Conservation (phyloP, 35 echinoderm and acorn worm species). For the Apostichopus japonicus region DNA sequence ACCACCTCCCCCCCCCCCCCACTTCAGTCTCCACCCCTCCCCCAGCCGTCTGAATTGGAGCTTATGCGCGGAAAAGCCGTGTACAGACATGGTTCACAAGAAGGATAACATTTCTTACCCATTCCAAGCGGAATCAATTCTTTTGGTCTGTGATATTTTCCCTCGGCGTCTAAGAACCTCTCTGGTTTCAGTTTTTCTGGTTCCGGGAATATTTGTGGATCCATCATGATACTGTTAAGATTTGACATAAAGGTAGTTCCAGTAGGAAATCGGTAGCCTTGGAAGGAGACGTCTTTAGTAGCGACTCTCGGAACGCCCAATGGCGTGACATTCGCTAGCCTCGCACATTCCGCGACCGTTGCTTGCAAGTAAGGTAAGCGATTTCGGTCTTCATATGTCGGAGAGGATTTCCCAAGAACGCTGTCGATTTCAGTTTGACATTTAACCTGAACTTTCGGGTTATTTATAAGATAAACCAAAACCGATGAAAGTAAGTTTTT, state of each 20-base stretch:
- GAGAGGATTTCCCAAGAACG: constrained; percentile 36
- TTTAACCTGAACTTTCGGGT: constrained; percentile 65
- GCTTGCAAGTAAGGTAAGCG: constrained; percentile 67
- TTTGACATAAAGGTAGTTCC: constrained; percentile 58
- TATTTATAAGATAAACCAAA: constrained; percentile 43
- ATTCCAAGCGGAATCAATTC: constrained; percentile 21
- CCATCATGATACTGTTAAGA: constrained; percentile 28
- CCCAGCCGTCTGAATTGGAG: too few species aligned
- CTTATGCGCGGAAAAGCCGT: too few species aligned
- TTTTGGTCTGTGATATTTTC: constrained; percentile 27
- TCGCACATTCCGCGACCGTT: constrained; percentile 60
- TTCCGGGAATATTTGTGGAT: constrained; percentile 52
- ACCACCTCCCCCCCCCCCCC: too few species aligned
- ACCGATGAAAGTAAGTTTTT: constrained; percentile 17
- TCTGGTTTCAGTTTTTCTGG: constrained; percentile 72
- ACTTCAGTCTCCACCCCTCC: too few species aligned
- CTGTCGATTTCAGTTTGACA: constrained; percentile 63
- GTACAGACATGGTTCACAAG: neutral
- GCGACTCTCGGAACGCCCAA: constrained; percentile 30
- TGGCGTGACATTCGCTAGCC: constrained; percentile 35
- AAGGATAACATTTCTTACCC: neutral
- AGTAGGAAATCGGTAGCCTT: constrained; percentile 49
- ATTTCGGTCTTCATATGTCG: constrained; percentile 35
- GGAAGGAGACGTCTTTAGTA: constrained; percentile 6
- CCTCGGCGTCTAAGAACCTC: constrained; percentile 62